Conservation (phyloP, 2,113 vertebrate species). For the Sciurus niger region DNA sequence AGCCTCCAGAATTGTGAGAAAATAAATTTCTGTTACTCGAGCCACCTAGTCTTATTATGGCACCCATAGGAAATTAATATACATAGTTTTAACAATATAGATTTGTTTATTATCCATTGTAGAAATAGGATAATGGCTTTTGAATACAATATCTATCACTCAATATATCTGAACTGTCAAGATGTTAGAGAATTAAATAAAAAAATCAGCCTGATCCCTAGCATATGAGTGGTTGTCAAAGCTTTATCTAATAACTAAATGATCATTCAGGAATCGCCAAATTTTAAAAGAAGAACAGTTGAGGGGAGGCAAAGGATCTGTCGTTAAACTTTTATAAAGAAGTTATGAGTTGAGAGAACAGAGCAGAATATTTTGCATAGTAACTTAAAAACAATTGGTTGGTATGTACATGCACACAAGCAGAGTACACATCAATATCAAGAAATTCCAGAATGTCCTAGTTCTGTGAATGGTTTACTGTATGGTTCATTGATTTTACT, state of each 20-base stretch:
- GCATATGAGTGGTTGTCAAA: background rate
- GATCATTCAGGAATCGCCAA: background rate
- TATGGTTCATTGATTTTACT: background rate
- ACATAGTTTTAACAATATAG: background rate
- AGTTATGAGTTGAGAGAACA: background rate
- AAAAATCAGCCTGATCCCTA: background rate
- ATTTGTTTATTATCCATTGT: background rate
- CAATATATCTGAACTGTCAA: background rate
- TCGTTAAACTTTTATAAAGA: conserved; percentile 10
- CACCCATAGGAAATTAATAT: background rate
- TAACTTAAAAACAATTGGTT: conserved; percentile 13
- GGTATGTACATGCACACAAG: background rate
- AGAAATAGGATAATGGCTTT: conserved; percentile 2
- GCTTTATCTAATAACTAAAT: conserved; percentile 44
- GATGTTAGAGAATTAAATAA: conserved; percentile 3
- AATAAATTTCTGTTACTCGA: background rate
- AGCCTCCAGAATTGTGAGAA: background rate
- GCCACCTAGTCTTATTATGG: background rate
- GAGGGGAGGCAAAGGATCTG: background rate
- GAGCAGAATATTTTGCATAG: conserved; percentile 5
- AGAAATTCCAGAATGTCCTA: conserved; percentile 4
- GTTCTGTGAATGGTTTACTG: background rate
- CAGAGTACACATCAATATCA: background rate
- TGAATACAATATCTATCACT: background rate
- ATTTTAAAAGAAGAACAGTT: background rate